Evolutionary conservation across 2,888 invertebrate species (phyloP).

Genomic region (Scaptomyza tumidula): DNA sequence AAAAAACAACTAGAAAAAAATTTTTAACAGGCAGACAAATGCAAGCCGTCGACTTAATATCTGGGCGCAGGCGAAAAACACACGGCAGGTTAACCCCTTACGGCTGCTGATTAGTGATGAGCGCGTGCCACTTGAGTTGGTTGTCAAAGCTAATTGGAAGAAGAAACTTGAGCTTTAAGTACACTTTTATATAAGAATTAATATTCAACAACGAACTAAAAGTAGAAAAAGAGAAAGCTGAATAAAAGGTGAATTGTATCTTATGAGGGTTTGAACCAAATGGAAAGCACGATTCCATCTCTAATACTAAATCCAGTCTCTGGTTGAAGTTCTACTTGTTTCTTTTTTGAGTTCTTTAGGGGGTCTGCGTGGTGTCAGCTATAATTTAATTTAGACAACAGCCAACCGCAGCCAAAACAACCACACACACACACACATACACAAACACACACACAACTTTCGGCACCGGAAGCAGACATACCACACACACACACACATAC

Average conservation of each 20-base stretch:
- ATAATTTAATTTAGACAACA: constrained; percentile 69
- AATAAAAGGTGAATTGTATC: too few relatives aligned
- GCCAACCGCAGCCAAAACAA: constrained; percentile 44
- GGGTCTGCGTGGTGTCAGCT: constrained; percentile 52
- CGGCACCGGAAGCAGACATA: constrained; percentile 21
- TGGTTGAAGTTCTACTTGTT: neutral
- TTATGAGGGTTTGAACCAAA: neutral
- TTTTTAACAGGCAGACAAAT: constrained; percentile 39
- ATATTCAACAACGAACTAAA: too few relatives aligned
- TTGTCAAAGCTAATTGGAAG: neutral
- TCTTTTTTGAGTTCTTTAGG: constrained; percentile 2
- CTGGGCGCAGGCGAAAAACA: constrained; percentile 8
- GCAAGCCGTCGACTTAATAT: constrained; percentile 32
- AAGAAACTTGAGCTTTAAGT: neutral
- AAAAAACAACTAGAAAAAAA: constrained; percentile 2
- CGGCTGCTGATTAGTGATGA: constrained; percentile 3
- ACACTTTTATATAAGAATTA: too few relatives aligned
- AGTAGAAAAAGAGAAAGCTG: too few relatives aligned
- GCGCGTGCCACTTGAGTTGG: constrained; percentile 5
- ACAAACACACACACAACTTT: constrained; percentile 22
- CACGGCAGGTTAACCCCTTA: constrained; percentile 5
- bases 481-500: neutral
- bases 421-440: constrained; percentile 12
- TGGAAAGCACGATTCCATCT: constrained; percentile 15
- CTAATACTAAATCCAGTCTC: neutral